Evolutionary conservation across 2,797 vertebrate species (phyloP).

Genomic region (Discoglossus pictus): DNA sequence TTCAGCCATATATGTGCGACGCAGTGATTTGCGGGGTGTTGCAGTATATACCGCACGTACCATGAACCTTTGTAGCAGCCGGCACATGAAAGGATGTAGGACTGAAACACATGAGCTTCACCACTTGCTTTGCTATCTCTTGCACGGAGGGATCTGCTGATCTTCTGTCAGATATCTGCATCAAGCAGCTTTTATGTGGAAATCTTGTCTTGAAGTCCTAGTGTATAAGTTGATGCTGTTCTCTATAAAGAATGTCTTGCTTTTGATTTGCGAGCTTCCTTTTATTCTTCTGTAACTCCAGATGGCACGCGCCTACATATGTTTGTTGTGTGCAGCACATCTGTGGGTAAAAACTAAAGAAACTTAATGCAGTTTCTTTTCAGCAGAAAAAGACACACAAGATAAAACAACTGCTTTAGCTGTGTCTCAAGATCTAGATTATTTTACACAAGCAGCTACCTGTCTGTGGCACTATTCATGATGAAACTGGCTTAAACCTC

Average conservation of each 20-base stretch:
- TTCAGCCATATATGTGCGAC: no score
- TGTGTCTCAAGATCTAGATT: no score
- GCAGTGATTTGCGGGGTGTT: no score
- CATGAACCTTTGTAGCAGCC: slow-evolving; percentile 12
- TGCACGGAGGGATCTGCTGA: slow-evolving; percentile 26
- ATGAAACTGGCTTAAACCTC: no score
- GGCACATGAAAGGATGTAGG: slow-evolving; percentile 18
- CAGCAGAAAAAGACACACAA: background rate
- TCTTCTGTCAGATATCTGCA: slow-evolving; percentile 40
- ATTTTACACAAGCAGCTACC: no score
- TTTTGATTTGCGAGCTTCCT: slow-evolving; percentile 34
- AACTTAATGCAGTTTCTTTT: background rate
- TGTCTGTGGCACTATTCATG: no score
- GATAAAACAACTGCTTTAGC: no score
- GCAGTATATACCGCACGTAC: no score
- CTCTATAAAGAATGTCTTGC: slow-evolving; percentile 5
- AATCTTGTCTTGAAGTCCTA: slow-evolving; percentile 35
- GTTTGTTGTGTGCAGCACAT: background rate
- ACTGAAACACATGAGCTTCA: background rate
- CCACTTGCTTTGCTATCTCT: slow-evolving; percentile 1
- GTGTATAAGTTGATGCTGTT: slow-evolving; percentile 28
- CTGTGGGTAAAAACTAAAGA: slow-evolving; percentile 13
- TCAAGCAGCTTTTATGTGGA: slow-evolving; percentile 36
- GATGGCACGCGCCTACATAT: slow-evolving; percentile 4
- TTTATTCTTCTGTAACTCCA: background rate